Evolutionary conservation across 1,140 invertebrate genomes (phyloP), one percentile per base, ranked within the genome.

Genomic region (Pissodes strobi): DNA sequence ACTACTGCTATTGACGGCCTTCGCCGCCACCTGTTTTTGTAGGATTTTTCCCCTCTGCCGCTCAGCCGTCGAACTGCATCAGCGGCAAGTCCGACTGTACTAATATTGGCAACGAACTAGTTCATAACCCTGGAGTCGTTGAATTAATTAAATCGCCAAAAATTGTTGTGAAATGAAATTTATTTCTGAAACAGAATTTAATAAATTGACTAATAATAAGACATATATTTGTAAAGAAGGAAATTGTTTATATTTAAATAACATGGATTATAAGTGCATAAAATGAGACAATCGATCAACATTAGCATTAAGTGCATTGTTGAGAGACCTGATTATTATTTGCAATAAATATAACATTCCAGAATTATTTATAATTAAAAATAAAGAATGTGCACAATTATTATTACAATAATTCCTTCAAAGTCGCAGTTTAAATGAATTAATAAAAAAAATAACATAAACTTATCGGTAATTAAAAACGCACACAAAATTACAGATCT

Each of bases 401-500:
- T n/a, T n/a, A n/a, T 8, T 34, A 34, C 6, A 34, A 34, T 8
- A 34, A 34, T 34, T 34, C n/a, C 30, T 34, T 34, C 6, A 34
- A 34, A 34, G n/a, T 34, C 30, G 30, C 30, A n/a, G n/a, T 34
- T 34, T 34, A 34, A n/a, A n/a, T n/a, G n/a, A n/a, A n/a, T n/a
- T 34, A 43, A 43, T 6, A 10, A 17, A 43, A n/a, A n/a, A 10
- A 10, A 43, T 43, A 43, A 43, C 8, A 5, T 43, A 13, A 43
- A 43, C 22, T 25, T 22, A 52, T 52, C 21, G 5, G 8, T 52
- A 3, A 34, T 52, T 9, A 52, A 52, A n/a, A 27, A 52, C 13
- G 12, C 10, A 12, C 25, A 55, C 25, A 59, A 17, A 41, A 59
- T 59, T 30, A 19, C 37, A 2, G 52, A 58, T 67, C 22, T 22